phyloP scores from a whole-genome alignment of 2,888 invertebrate species.

The Tipula confusa region DNA sequence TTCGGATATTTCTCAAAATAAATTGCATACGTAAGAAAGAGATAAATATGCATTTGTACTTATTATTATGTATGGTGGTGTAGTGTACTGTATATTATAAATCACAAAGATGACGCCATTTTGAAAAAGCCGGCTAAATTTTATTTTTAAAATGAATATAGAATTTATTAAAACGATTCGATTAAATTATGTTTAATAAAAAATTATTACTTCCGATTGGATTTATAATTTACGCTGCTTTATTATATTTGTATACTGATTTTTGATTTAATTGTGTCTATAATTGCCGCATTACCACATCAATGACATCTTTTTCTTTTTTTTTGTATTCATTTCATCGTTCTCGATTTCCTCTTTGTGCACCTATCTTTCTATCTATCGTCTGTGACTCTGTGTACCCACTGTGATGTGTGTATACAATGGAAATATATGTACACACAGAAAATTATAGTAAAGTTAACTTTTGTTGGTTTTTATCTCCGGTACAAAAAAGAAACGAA shows the following conservation, averaged over 20 bases:
- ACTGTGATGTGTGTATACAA: background rate
- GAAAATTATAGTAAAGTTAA: background rate
- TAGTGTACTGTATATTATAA: conserved; percentile 15
- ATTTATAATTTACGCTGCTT: background rate
- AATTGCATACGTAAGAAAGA: conserved; percentile 30
- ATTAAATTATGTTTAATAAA: background rate
- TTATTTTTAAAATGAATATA: background rate
- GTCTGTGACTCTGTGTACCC: background rate
- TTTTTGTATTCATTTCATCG: background rate
- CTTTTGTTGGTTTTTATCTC: background rate
- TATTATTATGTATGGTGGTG: background rate
- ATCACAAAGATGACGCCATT: conserved; percentile 32
- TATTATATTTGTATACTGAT: background rate
- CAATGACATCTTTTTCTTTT: background rate
- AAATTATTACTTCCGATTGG: background rate
- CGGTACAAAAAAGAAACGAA: too few relatives aligned
- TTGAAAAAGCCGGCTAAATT: conserved; percentile 32
- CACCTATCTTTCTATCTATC: background rate
- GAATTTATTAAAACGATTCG: background rate
- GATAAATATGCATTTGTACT: background rate
- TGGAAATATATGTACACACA: background rate
- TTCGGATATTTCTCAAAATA: background rate
- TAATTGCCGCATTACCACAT: background rate
- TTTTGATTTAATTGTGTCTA: background rate
- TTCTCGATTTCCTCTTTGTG: background rate